phyloP scores from a whole-genome alignment of 2,888 invertebrate genomes.

The Chloromyia formosa region DNA sequence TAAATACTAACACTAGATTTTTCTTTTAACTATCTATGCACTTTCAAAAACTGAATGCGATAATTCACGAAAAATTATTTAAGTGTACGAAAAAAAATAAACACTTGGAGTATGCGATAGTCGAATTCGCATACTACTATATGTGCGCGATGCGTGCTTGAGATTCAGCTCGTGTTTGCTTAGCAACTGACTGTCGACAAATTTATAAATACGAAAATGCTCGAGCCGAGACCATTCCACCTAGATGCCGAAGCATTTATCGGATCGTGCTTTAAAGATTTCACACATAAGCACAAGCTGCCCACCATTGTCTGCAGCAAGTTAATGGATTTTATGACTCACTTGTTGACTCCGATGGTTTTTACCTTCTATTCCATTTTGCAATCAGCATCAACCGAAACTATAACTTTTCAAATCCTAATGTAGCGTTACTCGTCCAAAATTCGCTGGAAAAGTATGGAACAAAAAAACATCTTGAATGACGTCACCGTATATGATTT shows the following conservation, averaged over 20 bases:
- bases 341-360: conserved; percentile 17
- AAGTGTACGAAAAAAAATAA: neutral
- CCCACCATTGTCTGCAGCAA: neutral
- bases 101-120: neutral
- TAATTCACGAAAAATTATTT: conserved; percentile 9
- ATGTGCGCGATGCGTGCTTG: conserved; percentile 27
- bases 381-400: neutral
- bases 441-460: no score
- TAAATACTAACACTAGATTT: no score
- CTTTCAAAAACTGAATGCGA: neutral
- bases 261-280: conserved; percentile 4
- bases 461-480: neutral
- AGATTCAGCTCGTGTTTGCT: conserved; percentile 28
- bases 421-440: neutral
- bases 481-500: conserved; percentile 24
- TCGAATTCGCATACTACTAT: neutral
- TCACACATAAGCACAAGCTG: neutral
- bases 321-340: conserved; percentile 3
- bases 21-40: neutral
- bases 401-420: neutral
- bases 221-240: conserved; percentile 17
- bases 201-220: conserved; percentile 41
- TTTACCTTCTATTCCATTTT: neutral
- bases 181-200: conserved; percentile 25
- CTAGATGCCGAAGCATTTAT: neutral